Evolutionary conservation across 2,113 vertebrate species (phyloP).

Genomic region (Synchiropus splendidus): DNA sequence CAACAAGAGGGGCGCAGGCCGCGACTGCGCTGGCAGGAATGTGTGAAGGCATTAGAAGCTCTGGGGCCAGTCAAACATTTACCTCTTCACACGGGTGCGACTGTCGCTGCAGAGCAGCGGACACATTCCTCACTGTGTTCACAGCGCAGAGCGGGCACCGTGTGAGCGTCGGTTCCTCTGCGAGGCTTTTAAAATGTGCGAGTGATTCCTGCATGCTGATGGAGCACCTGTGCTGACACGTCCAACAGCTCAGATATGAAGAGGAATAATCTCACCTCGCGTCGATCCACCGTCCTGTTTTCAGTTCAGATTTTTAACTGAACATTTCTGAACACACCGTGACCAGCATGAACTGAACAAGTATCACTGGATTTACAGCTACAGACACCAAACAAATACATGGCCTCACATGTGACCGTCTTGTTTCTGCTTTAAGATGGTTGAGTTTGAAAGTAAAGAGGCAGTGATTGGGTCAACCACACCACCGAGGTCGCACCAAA

Average conservation of each 20-base stretch:
- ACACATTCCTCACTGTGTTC: slow-evolving; percentile 54
- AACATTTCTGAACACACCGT: no score
- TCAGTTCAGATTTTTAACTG: no score
- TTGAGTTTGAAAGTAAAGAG: no score
- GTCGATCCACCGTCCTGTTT: no score
- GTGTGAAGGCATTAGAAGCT: slow-evolving; percentile 8
- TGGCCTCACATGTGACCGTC: no score
- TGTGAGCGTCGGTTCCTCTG: background rate
- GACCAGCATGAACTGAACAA: no score
- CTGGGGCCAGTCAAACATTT: slow-evolving; percentile 14
- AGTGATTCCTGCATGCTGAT: slow-evolving; percentile 22
- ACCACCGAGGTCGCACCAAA: no score
- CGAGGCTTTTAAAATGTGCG: no score
- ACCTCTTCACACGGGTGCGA: slow-evolving; percentile 36
- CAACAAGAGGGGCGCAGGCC: background rate
- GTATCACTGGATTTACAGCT: no score
- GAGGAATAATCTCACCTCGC: slow-evolving; percentile 32
- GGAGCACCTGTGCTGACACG: slow-evolving; percentile 59
- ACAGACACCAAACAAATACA: no score
- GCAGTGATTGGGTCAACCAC: no score
- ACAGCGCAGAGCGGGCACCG: slow-evolving; percentile 28
- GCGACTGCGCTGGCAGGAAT: slow-evolving; percentile 11
- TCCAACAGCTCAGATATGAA: slow-evolving; percentile 30
- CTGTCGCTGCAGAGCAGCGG: slow-evolving; percentile 33
- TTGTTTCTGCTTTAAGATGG: no score